Conservation (phyloP, 2,113 vertebrate genomes). For the Toxotes jaculatrix region DNA sequence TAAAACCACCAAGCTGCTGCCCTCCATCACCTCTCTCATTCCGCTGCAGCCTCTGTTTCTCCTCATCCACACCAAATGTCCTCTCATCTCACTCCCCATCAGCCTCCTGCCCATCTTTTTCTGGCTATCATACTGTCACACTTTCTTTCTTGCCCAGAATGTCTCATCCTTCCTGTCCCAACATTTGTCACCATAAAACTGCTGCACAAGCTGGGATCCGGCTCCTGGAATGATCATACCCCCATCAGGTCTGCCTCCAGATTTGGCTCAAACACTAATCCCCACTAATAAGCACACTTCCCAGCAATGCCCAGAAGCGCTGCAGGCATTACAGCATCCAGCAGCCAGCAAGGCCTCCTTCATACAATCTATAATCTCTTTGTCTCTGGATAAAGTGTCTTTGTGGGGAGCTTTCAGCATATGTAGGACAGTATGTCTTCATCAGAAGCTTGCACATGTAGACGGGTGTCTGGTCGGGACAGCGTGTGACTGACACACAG, state of each 20-base stretch:
- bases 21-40: slow-evolving; percentile 3
- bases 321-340: slow-evolving; percentile 45
- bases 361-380: slow-evolving; percentile 64
- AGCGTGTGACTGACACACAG: slow-evolving; percentile 49
- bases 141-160: slow-evolving; percentile 20
- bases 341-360: slow-evolving; percentile 21
- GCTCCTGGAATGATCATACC: slow-evolving; percentile 54
- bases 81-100: slow-evolving; percentile 25
- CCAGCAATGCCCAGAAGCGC: slow-evolving; percentile 52
- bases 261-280: slow-evolving; percentile 75
- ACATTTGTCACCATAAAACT: slow-evolving; percentile 68
- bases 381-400: slow-evolving; percentile 70
- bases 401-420: slow-evolving; percentile 59
- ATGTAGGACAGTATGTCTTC: slow-evolving; percentile 54
- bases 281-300: slow-evolving; percentile 76
- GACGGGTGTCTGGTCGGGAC: slow-evolving; percentile 31
- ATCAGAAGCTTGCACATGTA: slow-evolving; percentile 33
- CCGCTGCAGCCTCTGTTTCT: slow-evolving; percentile 11
- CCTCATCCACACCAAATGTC: slow-evolving; percentile 31
- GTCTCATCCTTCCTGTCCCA: slow-evolving; percentile 31
- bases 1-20: slow-evolving; percentile 67
- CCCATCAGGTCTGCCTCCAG: slow-evolving; percentile 55
- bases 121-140: not conserved
- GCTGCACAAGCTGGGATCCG: slow-evolving; percentile 17
- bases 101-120: slow-evolving; percentile 10